These are phyloP conservation scores for Lasioglossum villosulum DNA, from an alignment of 2,888 invertebrate species.

Conservation along the genomic window DNA sequence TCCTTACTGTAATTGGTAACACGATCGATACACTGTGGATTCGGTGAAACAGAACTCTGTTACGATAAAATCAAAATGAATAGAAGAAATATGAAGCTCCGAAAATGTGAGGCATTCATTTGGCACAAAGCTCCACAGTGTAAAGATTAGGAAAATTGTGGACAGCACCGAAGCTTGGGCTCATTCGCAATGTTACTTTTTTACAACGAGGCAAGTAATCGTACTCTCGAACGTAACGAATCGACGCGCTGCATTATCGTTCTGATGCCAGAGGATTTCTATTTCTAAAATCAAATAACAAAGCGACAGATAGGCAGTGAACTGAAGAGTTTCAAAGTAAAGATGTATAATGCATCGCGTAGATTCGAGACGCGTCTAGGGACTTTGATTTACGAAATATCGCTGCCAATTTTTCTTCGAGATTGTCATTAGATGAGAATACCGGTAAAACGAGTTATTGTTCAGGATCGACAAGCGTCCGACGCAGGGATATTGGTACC, in stretches of 20 bases:
- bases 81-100: neutral
- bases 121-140: neutral
- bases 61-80: neutral
- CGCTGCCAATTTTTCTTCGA: slow-evolving; percentile 32
- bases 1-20: neutral
- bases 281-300: neutral
- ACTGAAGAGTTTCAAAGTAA: neutral
- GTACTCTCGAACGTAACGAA: slow-evolving; percentile 10
- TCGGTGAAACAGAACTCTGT: neutral
- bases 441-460: neutral
- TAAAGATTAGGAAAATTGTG: neutral
- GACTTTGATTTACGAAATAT: slow-evolving; percentile 28
- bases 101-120: no score
- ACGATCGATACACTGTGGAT: neutral
- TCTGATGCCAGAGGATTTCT: neutral
- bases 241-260: neutral
- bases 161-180: neutral
- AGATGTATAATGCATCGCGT: neutral
- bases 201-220: slow-evolving; percentile 43
- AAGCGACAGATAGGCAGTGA: neutral
- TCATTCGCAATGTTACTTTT: slow-evolving; percentile 34
- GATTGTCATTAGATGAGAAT: neutral
- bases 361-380: neutral
- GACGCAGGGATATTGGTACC: neutral
- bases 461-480: slow-evolving; percentile 9